Evolutionary conservation across 2,888 invertebrate genomes (phyloP).

Genomic region (Tubulanus polymorphus): DNA sequence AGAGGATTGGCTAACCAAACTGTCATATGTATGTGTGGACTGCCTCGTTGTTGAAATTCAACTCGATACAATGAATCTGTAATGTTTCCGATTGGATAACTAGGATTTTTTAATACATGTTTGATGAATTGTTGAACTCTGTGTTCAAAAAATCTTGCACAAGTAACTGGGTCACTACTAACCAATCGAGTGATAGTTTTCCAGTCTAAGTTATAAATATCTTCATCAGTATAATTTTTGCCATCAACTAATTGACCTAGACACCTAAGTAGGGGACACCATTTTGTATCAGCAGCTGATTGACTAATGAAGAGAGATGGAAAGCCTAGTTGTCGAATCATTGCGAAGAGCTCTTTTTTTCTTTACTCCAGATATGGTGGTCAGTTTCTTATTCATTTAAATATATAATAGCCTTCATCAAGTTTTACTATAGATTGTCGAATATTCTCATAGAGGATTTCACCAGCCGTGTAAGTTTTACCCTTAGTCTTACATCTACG

Average conservation of each 20-base stretch:
- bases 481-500: background rate
- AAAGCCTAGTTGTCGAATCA: too few relatives aligned
- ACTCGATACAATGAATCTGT: constrained; percentile 10
- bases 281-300: constrained; percentile 20
- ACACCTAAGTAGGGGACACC: constrained; percentile 20
- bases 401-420: too few relatives aligned
- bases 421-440: background rate
- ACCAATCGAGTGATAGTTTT: constrained; percentile 8
- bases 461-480: background rate
- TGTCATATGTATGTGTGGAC: constrained; percentile 12
- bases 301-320: too few relatives aligned
- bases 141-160: constrained; percentile 1
- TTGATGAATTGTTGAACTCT: constrained; percentile 1
- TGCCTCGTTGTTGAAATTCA: constrained; percentile 11
- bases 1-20: constrained; percentile 13
- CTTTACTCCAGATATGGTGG: too few relatives aligned
- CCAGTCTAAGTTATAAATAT: constrained; percentile 11
- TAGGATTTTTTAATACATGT: constrained; percentile 7
- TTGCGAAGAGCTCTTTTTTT: too few relatives aligned
- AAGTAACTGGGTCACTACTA: constrained; percentile 2
- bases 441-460: background rate
- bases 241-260: constrained; percentile 14
- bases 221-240: constrained; percentile 8
- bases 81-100: constrained; percentile 16
- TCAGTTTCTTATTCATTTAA: too few relatives aligned